Base-by-base conservation (phyloP, 2,113 vertebrate genomes). In the Maccullochella peelii region DNA sequence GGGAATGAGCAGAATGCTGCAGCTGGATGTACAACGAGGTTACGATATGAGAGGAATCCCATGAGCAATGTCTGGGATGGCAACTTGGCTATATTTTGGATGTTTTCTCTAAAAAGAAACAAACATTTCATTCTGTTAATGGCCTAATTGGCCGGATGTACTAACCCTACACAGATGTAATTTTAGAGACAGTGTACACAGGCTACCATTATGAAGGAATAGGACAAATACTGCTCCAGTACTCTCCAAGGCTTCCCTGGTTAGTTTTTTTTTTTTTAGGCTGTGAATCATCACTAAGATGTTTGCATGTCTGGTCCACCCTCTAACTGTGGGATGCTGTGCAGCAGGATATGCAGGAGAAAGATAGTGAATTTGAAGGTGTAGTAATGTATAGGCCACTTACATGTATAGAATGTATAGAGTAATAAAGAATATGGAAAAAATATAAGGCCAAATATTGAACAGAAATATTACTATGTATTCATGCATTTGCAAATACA, bases 21-120 rank as follows among this genome's bases (percentile, higher is more conserved):
- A 91, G 84, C 86, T 89, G 88, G 77, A 79, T 30, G 52, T 75
- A 68, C 85, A 91, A 88, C 21, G 8, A 82, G 90, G 86, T 88
- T 86, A 86, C 54, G 25, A 70, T 11, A 69, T 71, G 83, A 82
- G 18, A 23, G 79, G 65, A 83, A 73, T 86, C 81, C 81, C 76
- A 52, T 8, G 1, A 88, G 81, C 80, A 15, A 59, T 18, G 68
- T 68, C 27, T 62, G 55, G 49, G 50, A 79, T 54, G 69, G 69
- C 50, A 80, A 67, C 91, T 80, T 86, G 89, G 83, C 50, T 74
- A n/a, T n/a, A n/a, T n/a, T n/a, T n/a, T n/a, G n/a, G n/a, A n/a
- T n/a, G n/a, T n/a, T n/a, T n/a, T n/a, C n/a, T n/a, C n/a, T n/a
- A 65, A 62, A 88, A 82, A 73, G 66, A 87, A 81, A 74, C 78